Evolutionary conservation across 2,113 vertebrate species (phyloP).

Genomic region (Clarias magur): DNA sequence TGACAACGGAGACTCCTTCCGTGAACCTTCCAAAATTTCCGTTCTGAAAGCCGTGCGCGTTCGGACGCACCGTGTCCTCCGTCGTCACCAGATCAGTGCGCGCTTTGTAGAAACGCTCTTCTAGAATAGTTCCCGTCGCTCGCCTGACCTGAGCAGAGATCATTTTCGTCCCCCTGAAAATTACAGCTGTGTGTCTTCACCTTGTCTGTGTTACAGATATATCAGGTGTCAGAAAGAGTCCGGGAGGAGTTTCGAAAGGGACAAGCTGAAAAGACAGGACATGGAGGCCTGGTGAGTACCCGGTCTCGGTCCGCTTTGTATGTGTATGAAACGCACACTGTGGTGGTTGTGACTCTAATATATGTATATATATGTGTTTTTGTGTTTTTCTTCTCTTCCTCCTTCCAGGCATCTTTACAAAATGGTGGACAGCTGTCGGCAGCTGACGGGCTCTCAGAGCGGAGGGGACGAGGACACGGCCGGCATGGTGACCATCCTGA

Average conservation of each 20-base stretch:
- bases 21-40: background rate
- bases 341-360: background rate
- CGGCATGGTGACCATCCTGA: conserved; percentile 95
- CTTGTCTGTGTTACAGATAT: conserved; percentile 74
- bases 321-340: background rate
- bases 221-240: conserved; percentile 94
- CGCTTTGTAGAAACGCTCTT: background rate
- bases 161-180: conserved; percentile 3
- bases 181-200: background rate
- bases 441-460: conserved; percentile 89
- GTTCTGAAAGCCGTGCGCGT: background rate
- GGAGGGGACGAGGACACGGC: conserved; percentile 88
- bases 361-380: background rate
- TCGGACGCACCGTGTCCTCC: too few relatives aligned
- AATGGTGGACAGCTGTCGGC: conserved; percentile 95
- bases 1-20: background rate
- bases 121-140: background rate
- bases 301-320: background rate
- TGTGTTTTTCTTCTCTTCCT: background rate
- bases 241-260: conserved; percentile 88
- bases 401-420: conserved; percentile 88
- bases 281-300: conserved; percentile 85
- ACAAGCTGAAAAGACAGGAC: conserved; percentile 93
- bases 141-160: background rate
- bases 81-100: background rate